These are phyloP conservation scores for Pica pica DNA, from an alignment of 2,113 vertebrate species.

Conservation along the genomic window DNA sequence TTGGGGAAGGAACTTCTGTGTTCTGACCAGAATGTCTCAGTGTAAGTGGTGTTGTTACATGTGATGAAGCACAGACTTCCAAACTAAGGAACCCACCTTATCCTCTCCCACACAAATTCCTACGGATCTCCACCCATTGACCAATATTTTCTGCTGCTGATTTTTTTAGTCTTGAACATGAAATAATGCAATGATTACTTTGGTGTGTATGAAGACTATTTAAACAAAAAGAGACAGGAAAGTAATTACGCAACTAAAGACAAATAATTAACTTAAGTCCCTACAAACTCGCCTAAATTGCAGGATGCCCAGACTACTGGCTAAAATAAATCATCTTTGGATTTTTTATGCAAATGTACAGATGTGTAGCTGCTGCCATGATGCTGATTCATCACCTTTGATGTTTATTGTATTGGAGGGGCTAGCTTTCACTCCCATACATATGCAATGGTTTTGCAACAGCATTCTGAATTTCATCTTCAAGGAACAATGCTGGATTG, in stretches of 20 bases:
- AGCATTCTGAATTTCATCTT: neutral
- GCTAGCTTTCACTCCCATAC: neutral
- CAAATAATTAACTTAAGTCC: constrained; percentile 35
- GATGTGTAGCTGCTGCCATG: neutral
- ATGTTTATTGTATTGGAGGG: neutral
- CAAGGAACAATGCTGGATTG: neutral
- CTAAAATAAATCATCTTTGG: neutral
- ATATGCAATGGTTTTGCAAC: neutral
- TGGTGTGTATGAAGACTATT: neutral
- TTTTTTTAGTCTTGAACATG: neutral
- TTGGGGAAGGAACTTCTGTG: neutral
- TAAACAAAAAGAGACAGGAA: constrained; percentile 25
- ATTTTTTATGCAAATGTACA: neutral
- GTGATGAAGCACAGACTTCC: neutral
- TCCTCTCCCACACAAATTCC: neutral
- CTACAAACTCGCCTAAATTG: neutral
- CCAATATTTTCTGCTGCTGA: neutral
- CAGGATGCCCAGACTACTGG: neutral
- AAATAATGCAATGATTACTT: neutral
- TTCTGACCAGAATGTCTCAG: neutral
- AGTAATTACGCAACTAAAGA: neutral
- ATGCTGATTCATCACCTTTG: neutral
- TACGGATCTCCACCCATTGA: neutral
- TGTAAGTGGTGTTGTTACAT: neutral
- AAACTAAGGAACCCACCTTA: neutral